Evolutionary conservation across 2,113 vertebrate species (phyloP), one percentile per base, ranked within the genome.

Genomic region (Sardina pilchardus): DNA sequence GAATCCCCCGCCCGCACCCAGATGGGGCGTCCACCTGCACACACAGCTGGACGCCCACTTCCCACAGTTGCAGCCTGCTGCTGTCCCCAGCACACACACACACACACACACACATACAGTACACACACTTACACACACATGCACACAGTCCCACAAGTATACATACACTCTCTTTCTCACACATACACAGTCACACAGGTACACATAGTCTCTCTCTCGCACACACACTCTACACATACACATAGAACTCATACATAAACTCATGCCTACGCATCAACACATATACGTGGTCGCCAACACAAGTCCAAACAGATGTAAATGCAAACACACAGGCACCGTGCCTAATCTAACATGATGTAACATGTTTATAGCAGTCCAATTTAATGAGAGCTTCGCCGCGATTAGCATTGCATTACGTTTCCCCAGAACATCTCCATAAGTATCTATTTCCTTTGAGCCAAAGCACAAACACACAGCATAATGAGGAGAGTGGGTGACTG

Each of bases 21-120:
- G 42, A 83, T 75, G 67, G 71, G 48, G 84, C 85, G 48, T 88
- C 84, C 87, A 88, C 82, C 39, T 86, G 36, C 16, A 86, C 2
- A 89, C 36, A 56, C 45, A 83, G 87, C 80, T 84, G 63, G 26
- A 86, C 10, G 9, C 44, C 47, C 43, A 47, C 85, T 48, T 81
- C 82, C 80, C 71, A 2, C 85, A 75, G 45, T n/a, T 44, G 17
- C 39, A 0, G 21, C 63, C 16, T 43, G 21, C 39, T 30, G 4
- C 82, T 34, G 71, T 12, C 3, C 4, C 71, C 71, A 7, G n/a
- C 26, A 30, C 85, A 63, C 80, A 63, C 83, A 42, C n/a, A 71
- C 63, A 56, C 53, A 56, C 53, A 56, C 53, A 56, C 19, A 56
- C 53, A 56, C 19, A 63, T 6, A 12, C 45, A 45, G 44, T 45